These are phyloP conservation scores for Teleogryllus oceanicus DNA, from an alignment of 2,888 invertebrate genomes.

Conservation along the genomic window DNA sequence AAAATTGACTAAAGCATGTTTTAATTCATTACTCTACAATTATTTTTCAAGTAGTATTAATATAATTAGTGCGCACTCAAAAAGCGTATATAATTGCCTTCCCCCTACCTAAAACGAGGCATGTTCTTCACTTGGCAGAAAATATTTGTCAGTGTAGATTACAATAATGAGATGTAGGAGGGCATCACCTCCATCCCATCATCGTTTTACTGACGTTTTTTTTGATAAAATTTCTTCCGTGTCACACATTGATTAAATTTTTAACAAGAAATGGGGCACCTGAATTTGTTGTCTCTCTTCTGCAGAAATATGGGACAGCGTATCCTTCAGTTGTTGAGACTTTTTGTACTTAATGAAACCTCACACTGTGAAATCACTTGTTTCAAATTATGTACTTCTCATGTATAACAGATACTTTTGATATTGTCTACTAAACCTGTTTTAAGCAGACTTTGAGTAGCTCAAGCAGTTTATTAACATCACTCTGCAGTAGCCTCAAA, in stretches of 20 bases:
- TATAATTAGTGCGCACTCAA: conserved; percentile 30
- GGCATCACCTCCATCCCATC: too few species aligned
- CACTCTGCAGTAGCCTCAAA: too few species aligned
- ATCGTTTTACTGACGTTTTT: too few species aligned
- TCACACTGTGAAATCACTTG: not conserved
- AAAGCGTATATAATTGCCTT: conserved; percentile 38
- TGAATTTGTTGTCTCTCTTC: too few species aligned
- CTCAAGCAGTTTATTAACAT: too few species aligned
- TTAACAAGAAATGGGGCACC: too few species aligned
- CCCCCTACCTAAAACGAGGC: conserved; percentile 33
- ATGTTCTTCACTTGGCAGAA: not conserved
- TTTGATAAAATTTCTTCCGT: too few species aligned
- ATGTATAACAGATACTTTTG: too few species aligned
- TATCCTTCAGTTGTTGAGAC: not conserved
- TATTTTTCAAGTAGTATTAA: conserved; percentile 24
- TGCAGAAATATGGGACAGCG: not conserved
- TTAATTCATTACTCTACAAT: conserved; percentile 18
- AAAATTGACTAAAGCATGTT: conserved; percentile 35
- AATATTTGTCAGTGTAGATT: not conserved
- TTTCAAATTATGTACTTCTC: not conserved
- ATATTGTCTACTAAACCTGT: too few species aligned
- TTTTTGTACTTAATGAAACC: conserved; percentile 19
- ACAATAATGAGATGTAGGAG: not conserved
- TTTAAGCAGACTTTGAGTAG: too few species aligned
- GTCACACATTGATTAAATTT: too few species aligned